Percentiles rank a stretch among this genome's conserved stretches.
These are phyloP conservation scores for Drosophila paramelanica DNA, from an alignment of 2,888 invertebrate species.

Conservation along the genomic window DNA sequence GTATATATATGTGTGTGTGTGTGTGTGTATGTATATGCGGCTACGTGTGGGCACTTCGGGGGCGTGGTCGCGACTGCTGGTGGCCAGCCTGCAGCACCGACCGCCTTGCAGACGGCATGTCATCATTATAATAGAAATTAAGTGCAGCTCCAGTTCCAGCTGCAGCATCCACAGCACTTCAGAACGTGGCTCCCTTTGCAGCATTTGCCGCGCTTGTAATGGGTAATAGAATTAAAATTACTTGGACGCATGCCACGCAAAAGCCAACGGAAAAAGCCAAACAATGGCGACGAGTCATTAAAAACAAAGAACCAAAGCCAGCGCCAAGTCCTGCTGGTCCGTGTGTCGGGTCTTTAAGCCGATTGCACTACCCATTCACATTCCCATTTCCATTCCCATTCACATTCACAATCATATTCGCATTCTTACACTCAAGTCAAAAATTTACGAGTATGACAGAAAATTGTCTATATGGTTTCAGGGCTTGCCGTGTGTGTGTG, in stretches of 20 bases:
- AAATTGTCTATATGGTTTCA: neutral
- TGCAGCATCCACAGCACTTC: slow-evolving; percentile 29
- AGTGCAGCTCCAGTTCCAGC: slow-evolving; percentile 62
- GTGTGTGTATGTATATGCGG: slow-evolving; percentile 17
- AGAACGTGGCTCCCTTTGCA: slow-evolving; percentile 40
- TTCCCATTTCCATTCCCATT: slow-evolving; percentile 10
- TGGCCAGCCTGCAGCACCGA: slow-evolving; percentile 27
- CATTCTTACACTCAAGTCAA: slow-evolving; percentile 10
- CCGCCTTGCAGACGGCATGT: slow-evolving; percentile 70
- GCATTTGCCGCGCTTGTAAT: slow-evolving; percentile 48
- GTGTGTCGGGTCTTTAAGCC: slow-evolving; percentile 28
- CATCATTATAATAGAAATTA: slow-evolving; percentile 77
- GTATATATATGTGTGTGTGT: no score
- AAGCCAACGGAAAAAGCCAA: slow-evolving; percentile 51
- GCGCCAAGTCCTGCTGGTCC: slow-evolving; percentile 38
- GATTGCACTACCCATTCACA: slow-evolving; percentile 14
- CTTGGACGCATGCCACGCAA: slow-evolving; percentile 69
- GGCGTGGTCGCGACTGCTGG: slow-evolving; percentile 47
- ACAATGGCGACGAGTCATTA: slow-evolving; percentile 66
- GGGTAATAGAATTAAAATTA: slow-evolving; percentile 76
- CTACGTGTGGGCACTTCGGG: slow-evolving; percentile 46
- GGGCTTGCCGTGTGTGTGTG: no score
- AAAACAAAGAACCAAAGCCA: slow-evolving; percentile 62
- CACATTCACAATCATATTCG: neutral
- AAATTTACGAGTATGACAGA: slow-evolving; percentile 12